Percentiles rank a stretch among this genome's conserved stretches.
Conservation (phyloP, 2,113 vertebrate genomes). For the Tylochromis polylepis region DNA sequence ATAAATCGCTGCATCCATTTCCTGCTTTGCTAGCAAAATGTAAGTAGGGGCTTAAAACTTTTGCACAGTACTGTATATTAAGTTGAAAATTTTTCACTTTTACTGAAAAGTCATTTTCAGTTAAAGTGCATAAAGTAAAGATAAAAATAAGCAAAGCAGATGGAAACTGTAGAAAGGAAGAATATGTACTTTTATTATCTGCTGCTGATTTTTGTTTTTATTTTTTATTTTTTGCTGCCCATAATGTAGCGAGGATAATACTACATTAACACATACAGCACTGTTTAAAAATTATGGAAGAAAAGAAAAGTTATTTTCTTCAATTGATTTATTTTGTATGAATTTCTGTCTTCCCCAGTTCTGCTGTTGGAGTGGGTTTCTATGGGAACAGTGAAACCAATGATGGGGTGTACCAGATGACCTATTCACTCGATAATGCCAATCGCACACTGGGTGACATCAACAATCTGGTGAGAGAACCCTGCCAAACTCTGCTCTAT, state of each 20-base stretch:
- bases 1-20: not conserved
- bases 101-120: not conserved
- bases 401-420: conserved; percentile 90
- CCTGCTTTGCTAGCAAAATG: not conserved
- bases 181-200: not conserved
- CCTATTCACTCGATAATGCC: conserved; percentile 87
- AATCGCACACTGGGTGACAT: conserved; percentile 88
- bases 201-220: not conserved
- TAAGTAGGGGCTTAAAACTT: rapidly evolving
- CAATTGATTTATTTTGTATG: conserved; percentile 3
- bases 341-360: conserved; percentile 67
- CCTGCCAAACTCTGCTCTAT: not conserved
- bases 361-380: conserved; percentile 90
- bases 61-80: not conserved
- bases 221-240: not conserved
- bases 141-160: not conserved
- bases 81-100: not conserved
- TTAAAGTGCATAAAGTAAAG: not conserved
- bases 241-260: not conserved
- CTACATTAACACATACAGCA: not conserved
- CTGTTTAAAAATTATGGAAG: not conserved
- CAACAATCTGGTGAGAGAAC: conserved; percentile 81
- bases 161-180: not conserved
- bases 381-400: conserved; percentile 98
- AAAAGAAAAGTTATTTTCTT: not conserved